phyloP scores from a whole-genome alignment of 1,140 invertebrate species.

The Hycleus phaleratus region DNA sequence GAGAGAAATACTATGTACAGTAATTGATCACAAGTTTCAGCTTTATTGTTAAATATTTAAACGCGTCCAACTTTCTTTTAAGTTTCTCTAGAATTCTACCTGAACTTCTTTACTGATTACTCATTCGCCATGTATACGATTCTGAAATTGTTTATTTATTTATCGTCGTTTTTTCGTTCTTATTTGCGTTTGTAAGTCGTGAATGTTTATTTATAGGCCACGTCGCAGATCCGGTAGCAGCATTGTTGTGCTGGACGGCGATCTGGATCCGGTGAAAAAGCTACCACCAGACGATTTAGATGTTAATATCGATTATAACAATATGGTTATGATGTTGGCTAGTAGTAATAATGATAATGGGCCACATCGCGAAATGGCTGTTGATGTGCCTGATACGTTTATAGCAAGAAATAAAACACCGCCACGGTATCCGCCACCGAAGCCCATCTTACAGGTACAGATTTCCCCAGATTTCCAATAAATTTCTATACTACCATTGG shows the following conservation, averaged over 20 bases:
- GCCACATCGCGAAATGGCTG: slow-evolving; percentile 93
- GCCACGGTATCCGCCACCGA: slow-evolving; percentile 79
- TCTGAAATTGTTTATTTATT: no score
- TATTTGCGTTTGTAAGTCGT: no score
- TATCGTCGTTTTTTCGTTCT: background rate
- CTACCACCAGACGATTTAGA: slow-evolving; percentile 39
- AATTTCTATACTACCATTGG: no score
- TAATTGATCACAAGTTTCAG: no score
- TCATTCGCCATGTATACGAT: background rate
- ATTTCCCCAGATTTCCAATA: background rate
- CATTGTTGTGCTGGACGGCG: slow-evolving; percentile 58
- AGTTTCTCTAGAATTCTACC: no score
- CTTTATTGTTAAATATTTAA: no score
- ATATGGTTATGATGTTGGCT: slow-evolving; percentile 61
- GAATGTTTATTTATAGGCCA: slow-evolving; percentile 47
- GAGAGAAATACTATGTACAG: no score
- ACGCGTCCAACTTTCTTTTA: no score
- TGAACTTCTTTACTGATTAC: no score
- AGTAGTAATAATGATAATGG: slow-evolving; percentile 51
- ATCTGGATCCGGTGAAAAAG: slow-evolving; percentile 40
- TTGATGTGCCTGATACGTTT: slow-evolving; percentile 95
- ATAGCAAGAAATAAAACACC: slow-evolving; percentile 84
- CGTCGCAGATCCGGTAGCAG: slow-evolving; percentile 59
- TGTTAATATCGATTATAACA: slow-evolving; percentile 44
- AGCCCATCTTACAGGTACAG: slow-evolving; percentile 41